Base-by-base conservation (phyloP, 2,888 invertebrate species). In the Epiperipatus broadwayi region DNA sequence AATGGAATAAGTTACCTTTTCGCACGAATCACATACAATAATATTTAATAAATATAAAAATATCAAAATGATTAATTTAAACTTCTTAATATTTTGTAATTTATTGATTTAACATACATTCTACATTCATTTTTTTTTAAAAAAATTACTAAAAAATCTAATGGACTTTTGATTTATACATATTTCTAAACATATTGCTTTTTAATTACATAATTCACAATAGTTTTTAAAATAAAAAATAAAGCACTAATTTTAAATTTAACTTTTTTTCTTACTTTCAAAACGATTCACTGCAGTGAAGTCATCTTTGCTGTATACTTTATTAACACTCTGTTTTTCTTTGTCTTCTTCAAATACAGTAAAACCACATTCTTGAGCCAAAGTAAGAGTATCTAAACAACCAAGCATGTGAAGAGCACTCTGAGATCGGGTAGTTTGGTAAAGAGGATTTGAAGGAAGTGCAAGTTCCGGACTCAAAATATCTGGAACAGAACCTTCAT, bases 321-420 rank as follows among this genome's bases (percentile, higher is more conserved):
- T 73, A 19, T 53, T 50, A 3, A 57, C 43, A 5, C 53, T 47
- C 21, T 51, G 50, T 37, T 55, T 56, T 35, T 55, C 55, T 20
- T 50, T 51, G 18, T 57, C 53, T 37, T 58, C 59, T 44, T 57
- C 57, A 4, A 49, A 43, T 4, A 61, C 56, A n/a, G n/a, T n/a
- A n/a, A n/a, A n/a, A 19, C 44, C 48, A 41, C 53, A 43, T 41
- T 55, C 52, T 37, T 81, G 75, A 0, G 79, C 78, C 37, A 75
- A 72, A 0, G 79, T 80, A 21, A 89, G 64, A 0, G 85, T 83
- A 55, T 91, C 89, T 51, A 91, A 65, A 53, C 83, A 84, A 3
- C 81, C 83, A 36, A 91, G 60, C 37, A 91, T 65, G 65, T 89
- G 80, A 41, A 89, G 67, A 0, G 85, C 84, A n/a, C 83, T 79